phyloP scores from a whole-genome alignment of 1,140 invertebrate genomes.

The Diorhabda sublineata region DNA sequence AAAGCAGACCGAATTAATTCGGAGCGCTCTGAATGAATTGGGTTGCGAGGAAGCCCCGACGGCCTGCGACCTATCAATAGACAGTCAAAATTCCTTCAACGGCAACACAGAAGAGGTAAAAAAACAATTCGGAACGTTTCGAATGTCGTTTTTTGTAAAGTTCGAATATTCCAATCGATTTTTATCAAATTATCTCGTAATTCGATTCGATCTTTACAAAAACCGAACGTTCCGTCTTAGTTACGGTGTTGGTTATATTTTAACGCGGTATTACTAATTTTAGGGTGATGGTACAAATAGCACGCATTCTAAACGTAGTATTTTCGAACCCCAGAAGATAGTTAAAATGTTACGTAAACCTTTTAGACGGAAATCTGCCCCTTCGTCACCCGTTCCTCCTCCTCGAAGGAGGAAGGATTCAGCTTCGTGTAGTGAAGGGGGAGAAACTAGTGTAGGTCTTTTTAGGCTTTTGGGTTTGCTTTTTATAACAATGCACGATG shows the following conservation, averaged over 20 bases:
- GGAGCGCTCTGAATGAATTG: constrained; percentile 74
- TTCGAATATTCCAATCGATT: no score
- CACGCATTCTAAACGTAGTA: constrained; percentile 32
- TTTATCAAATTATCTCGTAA: no score
- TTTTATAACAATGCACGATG: no score
- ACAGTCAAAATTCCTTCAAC: constrained; percentile 48
- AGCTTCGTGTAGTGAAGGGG: constrained; percentile 44
- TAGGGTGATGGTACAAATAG: constrained; percentile 41
- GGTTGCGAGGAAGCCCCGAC: constrained; percentile 81
- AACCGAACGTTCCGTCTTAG: no score
- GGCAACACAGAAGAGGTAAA: constrained; percentile 42
- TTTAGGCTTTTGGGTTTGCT: background rate
- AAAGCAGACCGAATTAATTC: constrained; percentile 75
- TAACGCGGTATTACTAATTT: constrained; percentile 16
- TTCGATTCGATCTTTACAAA: no score
- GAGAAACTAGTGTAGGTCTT: constrained; percentile 41
- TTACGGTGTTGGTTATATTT: no score
- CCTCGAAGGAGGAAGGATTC: constrained; percentile 49
- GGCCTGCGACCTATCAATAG: constrained; percentile 71
- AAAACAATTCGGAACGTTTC: background rate
- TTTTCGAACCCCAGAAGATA: constrained; percentile 42
- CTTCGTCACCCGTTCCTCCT: constrained; percentile 56
- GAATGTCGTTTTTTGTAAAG: no score
- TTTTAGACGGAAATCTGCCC: constrained; percentile 62
- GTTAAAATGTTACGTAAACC: constrained; percentile 59